These are phyloP conservation scores for Stegodyphus mimosarum DNA, from an alignment of 1,140 invertebrate genomes.

Conservation along the genomic window DNA sequence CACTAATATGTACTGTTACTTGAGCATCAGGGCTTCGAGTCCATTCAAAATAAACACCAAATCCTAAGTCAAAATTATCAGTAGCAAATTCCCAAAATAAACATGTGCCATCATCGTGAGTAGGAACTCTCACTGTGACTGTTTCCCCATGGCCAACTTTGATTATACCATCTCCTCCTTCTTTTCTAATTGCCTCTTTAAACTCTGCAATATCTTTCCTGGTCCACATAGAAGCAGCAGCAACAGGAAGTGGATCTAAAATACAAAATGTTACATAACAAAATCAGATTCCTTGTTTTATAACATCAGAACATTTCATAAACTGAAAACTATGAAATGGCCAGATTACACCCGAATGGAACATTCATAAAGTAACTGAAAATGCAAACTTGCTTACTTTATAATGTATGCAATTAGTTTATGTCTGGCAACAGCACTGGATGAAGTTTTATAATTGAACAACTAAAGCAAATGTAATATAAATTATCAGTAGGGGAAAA, in stretches of 20 bases:
- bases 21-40: slow-evolving; percentile 81
- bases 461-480: too few relatives aligned
- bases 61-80: slow-evolving; percentile 98
- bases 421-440: too few relatives aligned
- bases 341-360: too few relatives aligned
- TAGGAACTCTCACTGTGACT: slow-evolving; percentile 96
- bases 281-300: too few relatives aligned
- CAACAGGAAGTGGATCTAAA: slow-evolving; percentile 69
- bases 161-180: slow-evolving; percentile 91
- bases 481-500: too few relatives aligned
- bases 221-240: slow-evolving; percentile 95
- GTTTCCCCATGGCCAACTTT: slow-evolving; percentile 97
- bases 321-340: too few relatives aligned
- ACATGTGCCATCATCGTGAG: slow-evolving; percentile 91
- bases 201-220: slow-evolving; percentile 89
- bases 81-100: slow-evolving; percentile 99
- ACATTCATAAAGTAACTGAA: too few relatives aligned
- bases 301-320: too few relatives aligned
- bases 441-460: too few relatives aligned
- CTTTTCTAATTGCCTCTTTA: slow-evolving; percentile 86
- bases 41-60: slow-evolving; percentile 99
- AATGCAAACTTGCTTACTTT: too few relatives aligned
- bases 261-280: background rate
- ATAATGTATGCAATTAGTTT: too few relatives aligned
- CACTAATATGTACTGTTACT: slow-evolving; percentile 90